These are phyloP conservation scores for Schlechtendalia chinensis DNA, from an alignment of 1,140 invertebrate genomes.

Conservation along the genomic window DNA sequence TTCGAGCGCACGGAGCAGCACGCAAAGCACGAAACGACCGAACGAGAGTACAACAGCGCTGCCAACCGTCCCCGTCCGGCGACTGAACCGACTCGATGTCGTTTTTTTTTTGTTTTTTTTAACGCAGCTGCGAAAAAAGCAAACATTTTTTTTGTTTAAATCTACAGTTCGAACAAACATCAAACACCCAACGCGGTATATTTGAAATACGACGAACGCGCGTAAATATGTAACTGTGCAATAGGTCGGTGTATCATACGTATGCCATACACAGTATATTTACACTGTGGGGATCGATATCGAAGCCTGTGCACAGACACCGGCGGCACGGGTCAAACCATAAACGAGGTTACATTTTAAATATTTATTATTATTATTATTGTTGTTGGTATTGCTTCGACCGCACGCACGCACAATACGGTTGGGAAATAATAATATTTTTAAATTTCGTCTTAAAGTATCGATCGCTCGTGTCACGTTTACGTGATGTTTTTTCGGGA, in stretches of 20 bases:
- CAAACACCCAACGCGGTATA: neutral
- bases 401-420: neutral
- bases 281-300: neutral
- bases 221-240: neutral
- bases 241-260: neutral
- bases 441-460: neutral
- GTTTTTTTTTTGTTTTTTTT: too few relatives aligned
- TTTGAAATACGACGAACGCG: neutral
- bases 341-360: constrained; percentile 20
- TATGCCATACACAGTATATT: neutral
- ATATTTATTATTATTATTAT: neutral
- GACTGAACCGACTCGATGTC: too few relatives aligned
- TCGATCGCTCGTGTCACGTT: too few relatives aligned
- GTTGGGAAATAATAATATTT: neutral
- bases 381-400: neutral
- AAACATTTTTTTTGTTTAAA: too few relatives aligned
- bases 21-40: too few relatives aligned
- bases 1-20: too few relatives aligned
- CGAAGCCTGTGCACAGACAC: too few relatives aligned
- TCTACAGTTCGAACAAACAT: neutral
- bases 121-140: constrained; percentile 36
- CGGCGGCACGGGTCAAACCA: constrained; percentile 12
- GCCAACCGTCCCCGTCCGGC: neutral
- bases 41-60: neutral
- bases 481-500: too few relatives aligned